phyloP scores from a whole-genome alignment of 1,140 invertebrate genomes.

The Chymomyza costata region DNA sequence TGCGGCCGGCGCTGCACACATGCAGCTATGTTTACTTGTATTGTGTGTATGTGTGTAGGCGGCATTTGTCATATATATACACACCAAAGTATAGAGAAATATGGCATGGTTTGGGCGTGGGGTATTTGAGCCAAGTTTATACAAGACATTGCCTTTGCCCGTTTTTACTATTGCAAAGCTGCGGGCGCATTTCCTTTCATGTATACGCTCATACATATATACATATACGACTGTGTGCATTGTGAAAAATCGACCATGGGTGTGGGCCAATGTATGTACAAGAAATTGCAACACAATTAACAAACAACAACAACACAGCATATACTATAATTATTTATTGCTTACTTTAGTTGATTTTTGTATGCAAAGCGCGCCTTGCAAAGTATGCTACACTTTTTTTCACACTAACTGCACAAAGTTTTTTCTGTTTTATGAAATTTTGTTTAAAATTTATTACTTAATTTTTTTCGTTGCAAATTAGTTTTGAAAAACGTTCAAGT shows the following conservation, averaged over 20 bases:
- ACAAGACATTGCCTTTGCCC: conserved; percentile 49
- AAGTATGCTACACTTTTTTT: conserved; percentile 37
- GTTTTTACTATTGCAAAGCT: conserved; percentile 39
- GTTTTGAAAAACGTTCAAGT: conserved; percentile 4
- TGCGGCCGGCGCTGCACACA: conserved; percentile 52
- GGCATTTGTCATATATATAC: conserved; percentile 40
- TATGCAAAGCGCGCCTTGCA: conserved; percentile 21
- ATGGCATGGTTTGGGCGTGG: conserved; percentile 33
- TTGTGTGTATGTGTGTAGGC: conserved; percentile 47
- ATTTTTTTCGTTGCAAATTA: conserved; percentile 43
- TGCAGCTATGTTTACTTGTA: conserved; percentile 23
- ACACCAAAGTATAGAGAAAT: conserved; percentile 63
- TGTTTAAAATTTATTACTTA: conserved; percentile 8
- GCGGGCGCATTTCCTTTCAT: conserved; percentile 5
- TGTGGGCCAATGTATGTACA: conserved; percentile 49
- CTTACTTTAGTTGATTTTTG: conserved; percentile 44
- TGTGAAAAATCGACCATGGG: conserved; percentile 66
- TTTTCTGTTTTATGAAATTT: conserved; percentile 19
- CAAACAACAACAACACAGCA: conserved; percentile 1
- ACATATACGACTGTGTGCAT: conserved; percentile 27
- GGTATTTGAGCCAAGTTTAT: conserved; percentile 13
- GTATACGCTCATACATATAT: conserved; percentile 8
- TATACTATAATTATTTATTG: conserved; percentile 26
- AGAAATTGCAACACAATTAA: conserved; percentile 25
- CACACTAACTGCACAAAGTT: conserved; percentile 25